These are phyloP conservation scores for Slavum lentiscoides DNA, from an alignment of 2,888 invertebrate species.

Conservation along the genomic window DNA sequence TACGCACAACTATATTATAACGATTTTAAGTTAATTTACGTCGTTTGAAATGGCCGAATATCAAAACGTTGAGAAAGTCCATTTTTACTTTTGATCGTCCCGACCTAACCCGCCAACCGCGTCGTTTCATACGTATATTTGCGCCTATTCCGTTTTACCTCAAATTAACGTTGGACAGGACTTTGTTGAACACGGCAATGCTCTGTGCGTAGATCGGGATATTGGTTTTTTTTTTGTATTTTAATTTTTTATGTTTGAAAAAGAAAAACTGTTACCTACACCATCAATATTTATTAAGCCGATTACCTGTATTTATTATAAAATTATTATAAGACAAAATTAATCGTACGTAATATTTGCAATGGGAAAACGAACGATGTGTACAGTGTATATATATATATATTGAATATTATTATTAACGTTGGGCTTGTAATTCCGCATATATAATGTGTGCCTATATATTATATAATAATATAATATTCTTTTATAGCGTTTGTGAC, in stretches of 20 bases:
- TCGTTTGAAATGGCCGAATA: background rate
- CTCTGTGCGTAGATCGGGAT: too few relatives aligned
- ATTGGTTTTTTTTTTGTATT: background rate
- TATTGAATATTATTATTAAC: background rate
- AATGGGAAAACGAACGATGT: background rate
- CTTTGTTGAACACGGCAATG: too few relatives aligned
- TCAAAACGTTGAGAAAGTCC: background rate
- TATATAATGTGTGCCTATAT: background rate
- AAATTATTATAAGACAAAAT: too few relatives aligned
- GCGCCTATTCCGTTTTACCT: conserved; percentile 4
- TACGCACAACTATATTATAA: background rate
- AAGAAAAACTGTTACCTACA: background rate
- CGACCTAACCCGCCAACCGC: too few relatives aligned
- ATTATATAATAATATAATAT: conserved; percentile 13
- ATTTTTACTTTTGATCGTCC: background rate
- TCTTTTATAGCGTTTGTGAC: background rate
- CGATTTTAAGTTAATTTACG: too few relatives aligned
- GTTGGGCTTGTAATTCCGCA: background rate
- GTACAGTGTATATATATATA: background rate
- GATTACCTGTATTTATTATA: too few relatives aligned
- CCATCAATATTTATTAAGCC: too few relatives aligned
- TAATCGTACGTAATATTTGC: background rate
- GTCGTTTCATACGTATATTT: background rate
- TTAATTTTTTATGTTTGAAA: background rate
- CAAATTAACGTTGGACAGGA: background rate